These are phyloP conservation scores for Lydus trimaculatus DNA, from an alignment of 2,888 invertebrate species.

Conservation along the genomic window DNA sequence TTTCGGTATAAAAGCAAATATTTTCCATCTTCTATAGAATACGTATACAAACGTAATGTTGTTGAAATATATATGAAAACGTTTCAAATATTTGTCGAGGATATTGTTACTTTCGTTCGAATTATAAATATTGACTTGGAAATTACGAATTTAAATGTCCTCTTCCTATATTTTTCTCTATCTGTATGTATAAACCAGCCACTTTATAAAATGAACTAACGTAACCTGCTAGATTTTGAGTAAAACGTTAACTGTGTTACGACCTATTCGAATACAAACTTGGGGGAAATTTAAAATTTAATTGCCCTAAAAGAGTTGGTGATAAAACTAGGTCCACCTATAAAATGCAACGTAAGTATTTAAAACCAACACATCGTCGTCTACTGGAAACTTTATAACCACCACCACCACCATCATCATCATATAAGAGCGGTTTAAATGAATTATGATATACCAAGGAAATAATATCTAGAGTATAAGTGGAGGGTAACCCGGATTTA, in stretches of 20 bases:
- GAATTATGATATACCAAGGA: slow-evolving; percentile 34
- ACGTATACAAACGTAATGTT: background rate
- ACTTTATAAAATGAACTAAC: slow-evolving; percentile 33
- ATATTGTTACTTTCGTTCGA: slow-evolving; percentile 24
- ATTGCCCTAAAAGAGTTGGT: slow-evolving; percentile 27
- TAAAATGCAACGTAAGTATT: background rate
- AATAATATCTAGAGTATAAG: slow-evolving; percentile 30
- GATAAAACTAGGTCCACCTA: slow-evolving; percentile 18
- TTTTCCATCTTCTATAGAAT: background rate
- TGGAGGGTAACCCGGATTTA: slow-evolving; percentile 34
- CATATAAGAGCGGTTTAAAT: slow-evolving; percentile 19
- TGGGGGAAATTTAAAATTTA: slow-evolving; percentile 30
- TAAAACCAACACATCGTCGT: background rate
- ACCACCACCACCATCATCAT: background rate
- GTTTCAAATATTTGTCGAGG: slow-evolving; percentile 19
- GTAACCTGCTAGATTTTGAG: slow-evolving; percentile 29
- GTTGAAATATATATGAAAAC: background rate
- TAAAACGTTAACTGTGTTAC: slow-evolving; percentile 23
- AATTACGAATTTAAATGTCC: slow-evolving; percentile 29
- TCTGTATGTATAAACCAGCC: slow-evolving; percentile 19
- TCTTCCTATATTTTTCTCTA: background rate
- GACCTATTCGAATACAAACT: slow-evolving; percentile 18
- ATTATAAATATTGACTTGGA: slow-evolving; percentile 32
- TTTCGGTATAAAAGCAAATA: background rate
- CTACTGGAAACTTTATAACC: background rate